phyloP scores from a whole-genome alignment of 2,113 vertebrate genomes.

The Echinops telfairi region DNA sequence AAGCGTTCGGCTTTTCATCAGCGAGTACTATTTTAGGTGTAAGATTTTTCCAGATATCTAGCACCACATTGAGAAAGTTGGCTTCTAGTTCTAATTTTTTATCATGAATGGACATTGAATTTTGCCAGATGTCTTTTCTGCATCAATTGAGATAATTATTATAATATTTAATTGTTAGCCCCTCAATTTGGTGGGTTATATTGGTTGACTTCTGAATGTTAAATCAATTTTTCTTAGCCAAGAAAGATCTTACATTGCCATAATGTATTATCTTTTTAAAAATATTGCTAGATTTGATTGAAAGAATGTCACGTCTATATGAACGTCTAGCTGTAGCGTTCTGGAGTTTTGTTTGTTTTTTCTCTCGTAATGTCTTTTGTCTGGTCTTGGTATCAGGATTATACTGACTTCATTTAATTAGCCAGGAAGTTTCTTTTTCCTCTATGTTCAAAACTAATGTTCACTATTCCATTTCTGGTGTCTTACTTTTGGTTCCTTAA shows the following conservation, averaged over 20 bases:
- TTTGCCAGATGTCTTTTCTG: neutral
- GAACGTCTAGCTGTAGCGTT: neutral
- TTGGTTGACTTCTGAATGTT: neutral
- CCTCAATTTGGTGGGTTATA: neutral
- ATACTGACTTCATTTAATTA: constrained; percentile 9
- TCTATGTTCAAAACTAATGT: constrained; percentile 4
- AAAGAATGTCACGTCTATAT: neutral
- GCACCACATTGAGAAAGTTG: neutral
- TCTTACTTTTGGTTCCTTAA: neutral
- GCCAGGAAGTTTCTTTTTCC: neutral
- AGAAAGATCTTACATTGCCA: neutral
- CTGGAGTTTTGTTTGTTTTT: neutral
- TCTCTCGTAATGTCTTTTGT: neutral
- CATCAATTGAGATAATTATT: neutral
- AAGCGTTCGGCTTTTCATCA: neutral
- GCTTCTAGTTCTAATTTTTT: neutral
- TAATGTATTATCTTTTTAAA: neutral
- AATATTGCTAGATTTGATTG: neutral
- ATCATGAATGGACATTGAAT: neutral
- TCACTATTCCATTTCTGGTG: neutral
- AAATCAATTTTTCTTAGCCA: constrained; percentile 30
- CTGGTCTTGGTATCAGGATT: neutral
- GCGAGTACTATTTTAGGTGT: neutral
- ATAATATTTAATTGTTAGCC: constrained; percentile 19
- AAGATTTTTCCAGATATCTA: neutral